These are phyloP conservation scores for Stegastes partitus DNA, from an alignment of 2,113 vertebrate species.

Conservation along the genomic window DNA sequence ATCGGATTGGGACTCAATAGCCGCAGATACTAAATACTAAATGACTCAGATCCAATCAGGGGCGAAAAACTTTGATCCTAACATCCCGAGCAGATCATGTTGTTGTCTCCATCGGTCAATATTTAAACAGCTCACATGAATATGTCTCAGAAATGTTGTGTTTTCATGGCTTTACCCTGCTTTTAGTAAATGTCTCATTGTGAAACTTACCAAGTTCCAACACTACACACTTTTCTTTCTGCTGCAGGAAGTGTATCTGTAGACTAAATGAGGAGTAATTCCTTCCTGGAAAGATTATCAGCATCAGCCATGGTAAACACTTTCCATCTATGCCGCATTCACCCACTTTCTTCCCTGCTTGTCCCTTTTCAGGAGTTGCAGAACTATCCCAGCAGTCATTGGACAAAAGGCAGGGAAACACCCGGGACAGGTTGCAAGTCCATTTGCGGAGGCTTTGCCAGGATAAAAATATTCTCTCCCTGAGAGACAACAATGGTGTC, in stretches of 20 bases:
- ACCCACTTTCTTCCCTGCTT: neutral
- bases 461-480: conserved; percentile 35
- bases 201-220: neutral
- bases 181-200: neutral
- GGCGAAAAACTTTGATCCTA: too few relatives aligned
- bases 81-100: neutral
- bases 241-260: conserved; percentile 17
- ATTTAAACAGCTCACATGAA: neutral
- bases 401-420: conserved; percentile 30
- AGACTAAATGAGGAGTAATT: conserved; percentile 23
- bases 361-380: neutral
- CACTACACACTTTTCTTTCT: conserved; percentile 4
- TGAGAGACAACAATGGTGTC: conserved; percentile 48
- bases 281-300: conserved; percentile 34
- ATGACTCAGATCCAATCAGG: too few relatives aligned
- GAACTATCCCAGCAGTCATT: conserved; percentile 30
- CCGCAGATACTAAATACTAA: too few relatives aligned
- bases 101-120: neutral
- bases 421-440: conserved; percentile 28
- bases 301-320: conserved; percentile 5
- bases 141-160: neutral
- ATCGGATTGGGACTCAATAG: too few relatives aligned
- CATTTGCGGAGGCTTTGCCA: conserved; percentile 24
- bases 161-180: neutral
- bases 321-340: conserved; percentile 24